These are phyloP conservation scores for Cepaea hortensis DNA, from an alignment of 2,888 invertebrate genomes.

Conservation along the genomic window DNA sequence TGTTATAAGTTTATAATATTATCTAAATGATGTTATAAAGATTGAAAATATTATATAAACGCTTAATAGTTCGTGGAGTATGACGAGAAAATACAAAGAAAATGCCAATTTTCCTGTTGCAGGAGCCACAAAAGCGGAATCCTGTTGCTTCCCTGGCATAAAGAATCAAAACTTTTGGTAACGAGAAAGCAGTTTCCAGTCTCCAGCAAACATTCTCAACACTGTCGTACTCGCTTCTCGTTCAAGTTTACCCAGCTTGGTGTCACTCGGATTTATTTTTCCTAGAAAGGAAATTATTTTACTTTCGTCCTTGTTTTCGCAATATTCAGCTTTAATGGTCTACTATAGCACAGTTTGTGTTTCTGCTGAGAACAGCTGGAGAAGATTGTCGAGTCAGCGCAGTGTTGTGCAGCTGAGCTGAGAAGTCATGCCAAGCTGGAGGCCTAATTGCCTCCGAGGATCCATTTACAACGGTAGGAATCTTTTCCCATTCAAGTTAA, in stretches of 20 bases:
- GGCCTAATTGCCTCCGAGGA: conserved; percentile 50
- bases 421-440: conserved; percentile 50
- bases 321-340: neutral
- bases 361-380: conserved; percentile 10
- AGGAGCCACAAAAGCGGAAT: neutral
- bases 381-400: conserved; percentile 11
- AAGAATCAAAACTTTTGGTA: neutral
- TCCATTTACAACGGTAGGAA: conserved; percentile 48
- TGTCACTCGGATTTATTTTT: no score
- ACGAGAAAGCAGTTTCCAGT: neutral
- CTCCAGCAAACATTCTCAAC: no score
- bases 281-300: no score
- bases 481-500: neutral
- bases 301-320: neutral
- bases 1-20: no score
- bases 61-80: no score
- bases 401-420: conserved; percentile 17
- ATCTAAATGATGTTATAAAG: no score
- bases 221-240: no score
- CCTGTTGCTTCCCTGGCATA: neutral
- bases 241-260: no score
- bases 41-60: no score
- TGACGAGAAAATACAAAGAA: no score
- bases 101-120: no score
- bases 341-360: neutral